Conservation (phyloP, 1,140 invertebrate species). For the Reticulitermes speratus region DNA sequence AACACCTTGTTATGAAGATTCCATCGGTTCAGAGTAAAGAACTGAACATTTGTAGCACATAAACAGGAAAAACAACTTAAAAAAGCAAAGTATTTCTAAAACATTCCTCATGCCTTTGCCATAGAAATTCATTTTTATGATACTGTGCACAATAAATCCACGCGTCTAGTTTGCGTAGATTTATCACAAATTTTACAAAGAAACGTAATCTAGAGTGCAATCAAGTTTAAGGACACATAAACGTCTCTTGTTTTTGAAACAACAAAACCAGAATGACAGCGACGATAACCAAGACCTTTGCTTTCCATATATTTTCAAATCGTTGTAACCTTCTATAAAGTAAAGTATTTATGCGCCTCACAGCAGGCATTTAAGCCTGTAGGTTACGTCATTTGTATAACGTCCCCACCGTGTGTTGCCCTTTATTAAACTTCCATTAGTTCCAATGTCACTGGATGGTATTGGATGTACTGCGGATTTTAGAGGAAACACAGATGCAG, state of each 20-base stretch:
- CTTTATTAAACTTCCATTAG: no score
- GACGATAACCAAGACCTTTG: not conserved
- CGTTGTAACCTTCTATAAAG: no score
- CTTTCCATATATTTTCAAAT: no score
- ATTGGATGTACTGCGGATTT: no score
- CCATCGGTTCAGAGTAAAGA: not conserved
- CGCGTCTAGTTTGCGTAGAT: not conserved
- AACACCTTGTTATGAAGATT: not conserved
- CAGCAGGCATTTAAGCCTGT: no score
- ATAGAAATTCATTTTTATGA: not conserved
- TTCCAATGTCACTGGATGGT: no score
- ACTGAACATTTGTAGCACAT: not conserved
- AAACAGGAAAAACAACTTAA: not conserved
- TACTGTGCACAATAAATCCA: not conserved
- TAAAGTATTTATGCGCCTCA: no score
- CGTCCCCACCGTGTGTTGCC: no score
- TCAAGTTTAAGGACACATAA: not conserved
- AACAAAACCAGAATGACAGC: not conserved
- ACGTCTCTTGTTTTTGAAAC: not conserved
- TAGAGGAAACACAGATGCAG: no score
- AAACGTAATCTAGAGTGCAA: not conserved
- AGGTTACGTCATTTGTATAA: no score
- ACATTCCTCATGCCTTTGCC: not conserved
- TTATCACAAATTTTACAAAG: not conserved
- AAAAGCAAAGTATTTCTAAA: not conserved